Percentiles rank a stretch among this genome's conserved stretches.
phyloP scores from a whole-genome alignment of 2,888 invertebrate species.

The Drosophila merina region DNA sequence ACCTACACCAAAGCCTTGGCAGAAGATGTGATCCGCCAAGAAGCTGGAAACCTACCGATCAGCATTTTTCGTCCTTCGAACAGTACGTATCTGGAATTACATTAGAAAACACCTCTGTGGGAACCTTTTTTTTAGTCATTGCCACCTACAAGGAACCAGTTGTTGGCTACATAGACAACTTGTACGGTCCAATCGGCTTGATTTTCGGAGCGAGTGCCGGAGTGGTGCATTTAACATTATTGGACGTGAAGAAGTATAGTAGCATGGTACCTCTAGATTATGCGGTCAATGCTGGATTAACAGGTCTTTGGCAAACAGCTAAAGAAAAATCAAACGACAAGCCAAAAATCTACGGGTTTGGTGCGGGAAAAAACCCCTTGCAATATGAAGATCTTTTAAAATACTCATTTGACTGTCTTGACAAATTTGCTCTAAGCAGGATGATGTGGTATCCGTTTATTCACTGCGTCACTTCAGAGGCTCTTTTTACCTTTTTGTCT shows the following conservation, averaged over 20 bases:
- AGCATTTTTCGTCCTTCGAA: constrained; percentile 89
- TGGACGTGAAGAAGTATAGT: constrained; percentile 62
- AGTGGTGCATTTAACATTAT: constrained; percentile 84
- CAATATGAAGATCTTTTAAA: constrained; percentile 88
- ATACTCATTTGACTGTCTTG: constrained; percentile 87
- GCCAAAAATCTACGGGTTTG: constrained; percentile 89
- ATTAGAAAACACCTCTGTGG: too few species aligned
- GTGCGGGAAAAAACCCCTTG: constrained; percentile 86
- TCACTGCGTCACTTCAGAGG: constrained; percentile 82
- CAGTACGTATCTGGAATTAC: constrained; percentile 81
- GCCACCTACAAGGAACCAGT: constrained; percentile 85
- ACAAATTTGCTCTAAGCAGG: constrained; percentile 86
- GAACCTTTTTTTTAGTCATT: constrained; percentile 31
- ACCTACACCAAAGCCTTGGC: constrained; percentile 89
- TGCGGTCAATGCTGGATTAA: constrained; percentile 83
- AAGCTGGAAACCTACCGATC: constrained; percentile 86
- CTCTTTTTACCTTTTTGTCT: constrained; percentile 83
- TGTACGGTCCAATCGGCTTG: constrained; percentile 86
- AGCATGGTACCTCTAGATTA: constrained; percentile 84
- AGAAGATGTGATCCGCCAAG: constrained; percentile 86
- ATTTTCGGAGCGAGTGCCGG: constrained; percentile 86
- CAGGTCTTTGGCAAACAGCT: constrained; percentile 84
- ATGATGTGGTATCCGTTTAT: constrained; percentile 89
- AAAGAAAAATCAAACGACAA: background rate
- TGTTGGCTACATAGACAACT: constrained; percentile 89